A percentile compares a stretch with the other conserved stretches of the same genome.
These are phyloP conservation scores for Ptychodera flava DNA, from an alignment of 35 echinoderm and acorn worm species.

Conservation along the genomic window DNA sequence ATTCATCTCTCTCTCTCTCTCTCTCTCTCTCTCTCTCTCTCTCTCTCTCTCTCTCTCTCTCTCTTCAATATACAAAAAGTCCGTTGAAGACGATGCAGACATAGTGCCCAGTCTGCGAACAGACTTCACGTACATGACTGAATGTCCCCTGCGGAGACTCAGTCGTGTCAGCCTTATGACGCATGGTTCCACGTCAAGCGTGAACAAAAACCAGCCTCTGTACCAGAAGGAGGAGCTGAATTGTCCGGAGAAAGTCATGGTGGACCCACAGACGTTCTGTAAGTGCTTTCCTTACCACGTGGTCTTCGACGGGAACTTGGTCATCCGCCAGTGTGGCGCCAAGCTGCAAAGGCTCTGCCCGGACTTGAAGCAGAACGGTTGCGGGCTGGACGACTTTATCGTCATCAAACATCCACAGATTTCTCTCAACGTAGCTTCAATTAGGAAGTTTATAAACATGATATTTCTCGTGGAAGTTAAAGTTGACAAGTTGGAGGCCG, in stretches of 20 bases:
- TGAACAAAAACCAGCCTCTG: no score
- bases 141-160: no score
- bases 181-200: no score
- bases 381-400: conserved; percentile 39
- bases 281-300: conserved; percentile 74
- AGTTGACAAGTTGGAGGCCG: conserved; percentile 29
- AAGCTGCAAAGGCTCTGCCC: conserved; percentile 38
- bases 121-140: no score
- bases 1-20: no score
- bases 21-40: no score
- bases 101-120: no score
- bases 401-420: conserved; percentile 64
- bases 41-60: no score
- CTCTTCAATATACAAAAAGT: no score
- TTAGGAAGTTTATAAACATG: conserved; percentile 57
- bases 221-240: no score
- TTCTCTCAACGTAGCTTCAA: conserved; percentile 37
- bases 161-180: no score
- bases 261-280: conserved; percentile 52
- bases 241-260: conserved; percentile 39
- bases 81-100: no score
- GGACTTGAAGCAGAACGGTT: conserved; percentile 9
- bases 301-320: conserved; percentile 55
- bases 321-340: conserved; percentile 39
- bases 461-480: conserved; percentile 83